Evolutionary conservation across 2,113 vertebrate species (phyloP), one percentile per base, ranked within the genome.

Genomic region (Mola mola): DNA sequence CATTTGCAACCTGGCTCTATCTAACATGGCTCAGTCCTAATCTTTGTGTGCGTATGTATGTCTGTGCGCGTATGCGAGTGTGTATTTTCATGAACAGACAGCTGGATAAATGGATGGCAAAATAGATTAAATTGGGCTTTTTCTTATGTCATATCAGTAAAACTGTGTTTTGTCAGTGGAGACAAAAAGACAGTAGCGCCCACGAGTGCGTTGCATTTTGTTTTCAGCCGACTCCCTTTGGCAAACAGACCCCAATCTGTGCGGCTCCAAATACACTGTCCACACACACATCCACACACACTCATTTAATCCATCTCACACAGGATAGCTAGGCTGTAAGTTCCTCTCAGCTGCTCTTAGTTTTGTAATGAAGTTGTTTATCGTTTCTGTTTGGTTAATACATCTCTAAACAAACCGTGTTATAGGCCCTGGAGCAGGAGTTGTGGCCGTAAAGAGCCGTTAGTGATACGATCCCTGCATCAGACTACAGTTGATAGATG

Each of bases 401-500:
- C 28, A 11, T 47, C 52, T 36, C 66, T 74, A 70, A 81, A 82
- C 64, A 78, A 72, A 78, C 66, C 63, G 66, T 63, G 68, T 78
- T 75, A 69, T 42, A 78, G 72, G 20, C 56, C 66, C 13, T 15
- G 70, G 58, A 75, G 49, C 63, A 38, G 36, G 21, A 46, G 25
- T 47, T 65, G 62, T 41, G 47, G 24, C 26, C 57, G 25, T 65
- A 49, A 58, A 55, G 65, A 59, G 70, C 8, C 55, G 38, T 66
- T 65, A 44, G 28, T 55, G 43, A 43, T 57, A 33, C 51, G 13
- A 31, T 31, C 50, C n/a, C 19, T 29, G 15, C 17, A 9, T 65
- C 71, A 53, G 66, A 37, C 59, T 36, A 25, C 15, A 17, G 62
- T 55, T 88, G 80, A 86, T 76, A 53, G 75, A 87, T 85, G 75